Percentiles rank a stretch among this genome's conserved stretches.
These are phyloP conservation scores for Microplitis mediator DNA, from an alignment of 1,140 invertebrate species.

Conservation along the genomic window DNA sequence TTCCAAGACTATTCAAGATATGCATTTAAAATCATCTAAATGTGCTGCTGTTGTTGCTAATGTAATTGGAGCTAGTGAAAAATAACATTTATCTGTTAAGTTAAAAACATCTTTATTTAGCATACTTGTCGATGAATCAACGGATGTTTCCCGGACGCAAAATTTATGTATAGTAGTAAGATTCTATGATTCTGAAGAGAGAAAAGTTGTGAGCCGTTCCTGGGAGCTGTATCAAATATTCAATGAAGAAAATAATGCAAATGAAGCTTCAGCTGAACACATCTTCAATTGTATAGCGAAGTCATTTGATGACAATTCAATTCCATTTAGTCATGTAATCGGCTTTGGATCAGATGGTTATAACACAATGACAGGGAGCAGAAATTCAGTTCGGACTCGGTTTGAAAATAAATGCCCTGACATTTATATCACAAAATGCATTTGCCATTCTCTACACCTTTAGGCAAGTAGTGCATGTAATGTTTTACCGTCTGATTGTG, in stretches of 20 bases:
- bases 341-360: constrained; percentile 54
- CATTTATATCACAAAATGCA: constrained; percentile 27
- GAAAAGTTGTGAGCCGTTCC: constrained; percentile 28
- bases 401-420: constrained; percentile 3
- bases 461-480: constrained; percentile 27
- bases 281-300: constrained; percentile 29
- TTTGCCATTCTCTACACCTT: constrained; percentile 28
- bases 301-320: constrained; percentile 36
- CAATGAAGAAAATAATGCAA: constrained; percentile 12
- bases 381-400: constrained; percentile 46
- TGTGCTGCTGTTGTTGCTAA: constrained; percentile 32
- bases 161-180: constrained; percentile 31
- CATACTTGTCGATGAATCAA: constrained; percentile 40
- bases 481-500: constrained; percentile 37
- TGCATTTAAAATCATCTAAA: constrained; percentile 29
- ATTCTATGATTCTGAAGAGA: constrained; percentile 28
- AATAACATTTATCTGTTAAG: constrained; percentile 22
- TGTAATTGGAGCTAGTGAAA: constrained; percentile 34
- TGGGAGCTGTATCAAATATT: constrained; percentile 34
- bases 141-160: constrained; percentile 34
- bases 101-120: constrained; percentile 35
- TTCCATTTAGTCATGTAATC: constrained; percentile 49
- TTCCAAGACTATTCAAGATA: constrained; percentile 24
- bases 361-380: constrained; percentile 50
- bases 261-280: constrained; percentile 31